Base-by-base conservation (phyloP, 2,888 invertebrate genomes). In the Sylvicola cinctus region DNA sequence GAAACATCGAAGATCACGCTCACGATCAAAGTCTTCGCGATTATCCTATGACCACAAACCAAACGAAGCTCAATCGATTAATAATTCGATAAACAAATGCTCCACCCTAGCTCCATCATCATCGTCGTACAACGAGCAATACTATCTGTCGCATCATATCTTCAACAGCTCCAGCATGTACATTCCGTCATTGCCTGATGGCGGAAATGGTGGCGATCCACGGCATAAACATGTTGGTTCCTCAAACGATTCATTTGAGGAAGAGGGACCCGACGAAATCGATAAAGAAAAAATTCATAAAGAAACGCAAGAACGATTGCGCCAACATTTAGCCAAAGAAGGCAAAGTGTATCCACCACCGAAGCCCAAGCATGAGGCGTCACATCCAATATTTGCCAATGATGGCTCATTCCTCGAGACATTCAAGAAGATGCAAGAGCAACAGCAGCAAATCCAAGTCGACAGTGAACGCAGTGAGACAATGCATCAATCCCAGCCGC, bases 361-460 rank as follows among this genome's bases (percentile, higher is more conserved):
- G 11, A 73, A 80, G 47, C 70, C 72, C 1, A n/a, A 28, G 10
- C 81, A 81, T 47, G 81, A 79, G 49, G 49, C 54, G 1, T 52
- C 56, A 13, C 58, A 57, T 44, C 57, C 58, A 0, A 54, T 58
- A 1, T 58, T 58, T 36, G 58, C 57, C 14, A 88, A 88, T 53
- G 88, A 88, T 51, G 88, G 88, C 3, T 81, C 83, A 41, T 88
- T 88, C 50, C 62, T 88, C 48, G 87, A 87, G 54, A 77, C 85
- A 69, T 88, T 88, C 47, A 87, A 87, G 55, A 83, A 79, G 52
- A 76, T 87, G 79, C 79, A 81, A 47, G 74, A 76, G 41, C 54
- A 59, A 39, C 39, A 41, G 27, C 34, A 39, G 42, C 60, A 63
- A 34, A 58, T 64, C 29, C 65, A 66, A 41, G 62, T 63, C 8